A percentile compares a stretch with the other conserved stretches of the same genome.
Conservation (phyloP, 1,140 invertebrate genomes). For the Tetranychus cinnabarinus region DNA sequence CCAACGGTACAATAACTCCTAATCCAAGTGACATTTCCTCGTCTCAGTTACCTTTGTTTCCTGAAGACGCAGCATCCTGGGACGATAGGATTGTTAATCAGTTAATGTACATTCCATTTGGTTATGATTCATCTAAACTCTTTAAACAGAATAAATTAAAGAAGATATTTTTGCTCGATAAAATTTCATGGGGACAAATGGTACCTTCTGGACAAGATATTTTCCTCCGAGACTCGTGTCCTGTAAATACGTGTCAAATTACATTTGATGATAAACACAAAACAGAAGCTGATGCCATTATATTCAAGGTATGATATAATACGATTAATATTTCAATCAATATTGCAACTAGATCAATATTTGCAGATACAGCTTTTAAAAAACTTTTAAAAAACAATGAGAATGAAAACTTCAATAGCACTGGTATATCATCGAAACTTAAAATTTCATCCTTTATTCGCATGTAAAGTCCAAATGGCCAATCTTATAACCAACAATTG, state of each 20-base stretch:
- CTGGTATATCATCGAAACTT: too few species aligned
- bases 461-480: too few species aligned
- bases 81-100: conserved; percentile 21
- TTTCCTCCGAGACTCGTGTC: conserved; percentile 39
- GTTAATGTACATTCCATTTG: conserved; percentile 20
- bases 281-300: conserved; percentile 48
- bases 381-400: too few species aligned
- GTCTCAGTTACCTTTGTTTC: not conserved
- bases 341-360: too few species aligned
- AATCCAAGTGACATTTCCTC: not conserved
- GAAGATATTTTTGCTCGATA: conserved; percentile 56
- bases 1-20: conserved; percentile 3
- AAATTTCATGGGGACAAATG: conserved; percentile 40
- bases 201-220: conserved; percentile 39
- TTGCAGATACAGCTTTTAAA: too few species aligned
- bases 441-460: too few species aligned
- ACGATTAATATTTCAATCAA: too few species aligned
- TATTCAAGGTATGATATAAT: conserved; percentile 35
- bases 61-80: not conserved
- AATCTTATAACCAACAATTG: too few species aligned
- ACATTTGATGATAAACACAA: conserved; percentile 43
- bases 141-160: conserved; percentile 26
- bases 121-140: not conserved
- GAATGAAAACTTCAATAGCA: too few species aligned
- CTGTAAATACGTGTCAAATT: conserved; percentile 47